Evolutionary conservation across 2,113 vertebrate species (phyloP).

Genomic region (Vanacampus margaritifer): DNA sequence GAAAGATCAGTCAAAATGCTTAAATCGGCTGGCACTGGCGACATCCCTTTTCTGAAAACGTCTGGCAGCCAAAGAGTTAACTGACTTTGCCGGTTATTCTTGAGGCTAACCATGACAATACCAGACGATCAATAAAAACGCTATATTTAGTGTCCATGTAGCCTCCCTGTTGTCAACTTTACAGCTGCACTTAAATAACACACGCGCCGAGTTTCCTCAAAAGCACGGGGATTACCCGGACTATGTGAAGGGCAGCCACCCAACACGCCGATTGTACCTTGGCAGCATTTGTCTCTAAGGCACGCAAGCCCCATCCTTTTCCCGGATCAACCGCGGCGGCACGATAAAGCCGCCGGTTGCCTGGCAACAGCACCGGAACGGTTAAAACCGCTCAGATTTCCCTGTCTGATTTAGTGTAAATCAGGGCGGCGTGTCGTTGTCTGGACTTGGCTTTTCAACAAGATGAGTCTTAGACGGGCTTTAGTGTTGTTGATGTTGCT

Average conservation of each 20-base stretch:
- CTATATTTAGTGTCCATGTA: no score
- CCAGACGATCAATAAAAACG: no score
- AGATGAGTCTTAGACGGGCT: background rate
- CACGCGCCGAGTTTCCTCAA: conserved; percentile 8
- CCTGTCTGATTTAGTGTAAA: no score
- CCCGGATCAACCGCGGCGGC: conserved; percentile 12
- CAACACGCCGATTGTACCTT: background rate
- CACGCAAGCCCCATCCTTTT: conserved; percentile 1
- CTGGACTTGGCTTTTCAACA: background rate
- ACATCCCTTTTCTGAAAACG: no score
- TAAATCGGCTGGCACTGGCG: no score
- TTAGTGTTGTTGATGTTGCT: background rate
- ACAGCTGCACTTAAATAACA: no score
- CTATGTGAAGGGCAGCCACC: background rate
- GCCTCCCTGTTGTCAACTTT: no score
- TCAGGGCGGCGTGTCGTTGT: background rate
- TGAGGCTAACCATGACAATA: no score
- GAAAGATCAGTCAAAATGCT: no score
- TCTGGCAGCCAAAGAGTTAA: no score
- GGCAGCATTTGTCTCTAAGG: background rate
- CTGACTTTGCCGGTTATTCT: background rate
- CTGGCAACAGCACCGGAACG: conserved; percentile 13
- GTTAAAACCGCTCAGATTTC: background rate
- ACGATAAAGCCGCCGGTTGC: conserved; percentile 18
- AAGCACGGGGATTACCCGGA: conserved; percentile 7